Evolutionary conservation across 2,888 invertebrate genomes (phyloP), one percentile per base, ranked within the genome.

Genomic region (Morpho achilles): DNA sequence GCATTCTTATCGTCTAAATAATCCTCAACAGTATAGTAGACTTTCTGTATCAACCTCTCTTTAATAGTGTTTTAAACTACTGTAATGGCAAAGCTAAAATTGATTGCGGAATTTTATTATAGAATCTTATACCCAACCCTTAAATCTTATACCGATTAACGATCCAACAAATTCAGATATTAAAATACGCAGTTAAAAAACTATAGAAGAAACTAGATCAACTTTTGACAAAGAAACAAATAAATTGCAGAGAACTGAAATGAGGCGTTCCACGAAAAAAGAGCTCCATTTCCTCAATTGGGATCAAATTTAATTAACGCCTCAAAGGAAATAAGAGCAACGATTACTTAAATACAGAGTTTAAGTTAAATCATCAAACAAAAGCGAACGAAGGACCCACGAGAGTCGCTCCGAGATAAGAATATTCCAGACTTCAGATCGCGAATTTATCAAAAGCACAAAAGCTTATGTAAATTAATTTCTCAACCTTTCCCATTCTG

Each of bases 381-480:
- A 84, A 78, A 72, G 78, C 72, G 69, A 71, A 32, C 4, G 32
- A 75, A 75, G 72, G 71, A 70, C 67, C 73, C 73, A 72, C 71
- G 61, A 62, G 69, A 65, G 63, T 51, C 49, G 45, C 52, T 53
- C 47, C 41, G 43, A 79, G 83, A 82, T 82, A 82, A 81, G 80
- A 77, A 74, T 74, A 72, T 66, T 66, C 63, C 63, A 64, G 69
- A 62, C 68, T 71, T 72, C 73, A 62, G 70, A 71, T 65, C 60
- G 71, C 62, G 71, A 77, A 77, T 82, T 81, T 77, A 80, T 83
- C 80, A 81, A 81, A 84, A 80, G 63, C 67, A 84, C 80, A 85
- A 82, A 80, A 72, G 76, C 68, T 78, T 77, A 82, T 84, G 84
- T 78, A 84, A 87, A 87, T 87, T 85, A 84, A 84, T 82, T 84